phyloP scores from a whole-genome alignment of 2,888 invertebrate genomes.

The Xestia sexstrigata region DNA sequence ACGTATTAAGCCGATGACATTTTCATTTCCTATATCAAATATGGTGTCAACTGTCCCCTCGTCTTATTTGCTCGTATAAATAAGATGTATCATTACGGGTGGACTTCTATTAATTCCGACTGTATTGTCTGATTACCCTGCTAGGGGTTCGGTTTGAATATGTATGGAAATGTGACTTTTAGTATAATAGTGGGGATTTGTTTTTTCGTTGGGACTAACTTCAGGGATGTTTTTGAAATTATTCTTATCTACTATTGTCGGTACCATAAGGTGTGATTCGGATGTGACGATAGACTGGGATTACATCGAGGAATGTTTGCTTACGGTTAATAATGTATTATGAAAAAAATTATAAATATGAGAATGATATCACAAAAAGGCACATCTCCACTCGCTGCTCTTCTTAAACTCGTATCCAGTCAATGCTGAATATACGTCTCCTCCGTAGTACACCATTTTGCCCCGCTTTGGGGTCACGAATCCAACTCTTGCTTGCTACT shows the following conservation, averaged over 20 bases:
- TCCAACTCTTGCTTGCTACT: neutral
- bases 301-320: too few relatives aligned
- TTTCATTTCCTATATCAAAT: slow-evolving; percentile 89
- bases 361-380: neutral
- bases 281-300: too few relatives aligned
- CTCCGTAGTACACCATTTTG: neutral
- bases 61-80: slow-evolving; percentile 80
- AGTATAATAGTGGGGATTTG: slow-evolving; percentile 15
- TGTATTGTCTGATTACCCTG: slow-evolving; percentile 57
- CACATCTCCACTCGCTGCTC: neutral
- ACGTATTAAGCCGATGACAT: slow-evolving; percentile 88
- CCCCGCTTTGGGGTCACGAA: neutral
- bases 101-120: slow-evolving; percentile 60
- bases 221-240: neutral
- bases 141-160: slow-evolving; percentile 53
- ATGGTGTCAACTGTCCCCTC: slow-evolving; percentile 72
- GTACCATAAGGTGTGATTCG: too few relatives aligned
- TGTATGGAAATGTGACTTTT: slow-evolving; percentile 44
- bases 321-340: too few relatives aligned
- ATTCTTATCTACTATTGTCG: neutral
- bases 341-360: neutral
- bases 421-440: neutral
- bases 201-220: slow-evolving; percentile 3
- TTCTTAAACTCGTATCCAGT: neutral
- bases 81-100: slow-evolving; percentile 77